Evolutionary conservation across 2,888 invertebrate genomes (phyloP).

Genomic region (Euzophera pinguis): DNA sequence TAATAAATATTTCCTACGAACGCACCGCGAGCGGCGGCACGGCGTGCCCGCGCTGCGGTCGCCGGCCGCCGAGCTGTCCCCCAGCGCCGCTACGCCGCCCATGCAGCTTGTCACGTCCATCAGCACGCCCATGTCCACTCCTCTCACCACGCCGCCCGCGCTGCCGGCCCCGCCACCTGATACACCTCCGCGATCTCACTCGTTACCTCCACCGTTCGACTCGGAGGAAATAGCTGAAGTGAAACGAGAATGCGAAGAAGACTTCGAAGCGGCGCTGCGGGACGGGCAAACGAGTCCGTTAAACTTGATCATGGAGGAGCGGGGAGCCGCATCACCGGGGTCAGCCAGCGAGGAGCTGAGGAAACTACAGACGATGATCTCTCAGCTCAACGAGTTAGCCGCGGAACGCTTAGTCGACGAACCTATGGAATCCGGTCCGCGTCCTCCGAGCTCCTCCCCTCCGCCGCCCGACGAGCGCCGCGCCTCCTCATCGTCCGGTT

Average conservation of each 20-base stretch:
- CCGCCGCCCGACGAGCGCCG: conserved; percentile 73
- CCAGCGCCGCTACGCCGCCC: conserved; percentile 59
- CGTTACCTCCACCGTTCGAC: conserved; percentile 56
- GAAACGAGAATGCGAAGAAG: conserved; percentile 77
- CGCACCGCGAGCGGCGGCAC: conserved; percentile 96
- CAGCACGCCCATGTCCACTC: conserved; percentile 79
- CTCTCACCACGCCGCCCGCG: conserved; percentile 81
- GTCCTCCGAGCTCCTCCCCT: conserved; percentile 59
- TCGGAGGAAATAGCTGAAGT: conserved; percentile 60
- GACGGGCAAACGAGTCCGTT: conserved; percentile 87
- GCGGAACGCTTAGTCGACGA: conserved; percentile 71
- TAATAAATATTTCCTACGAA: conserved; percentile 94
- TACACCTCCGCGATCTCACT: conserved; percentile 60
- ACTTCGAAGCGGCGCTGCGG: conserved; percentile 62
- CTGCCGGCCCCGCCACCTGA: conserved; percentile 88
- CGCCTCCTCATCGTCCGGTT: conserved; percentile 81
- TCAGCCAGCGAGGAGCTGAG: conserved; percentile 91
- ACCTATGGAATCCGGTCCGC: conserved; percentile 44
- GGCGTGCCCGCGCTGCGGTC: conserved; percentile 82
- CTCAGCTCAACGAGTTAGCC: conserved; percentile 91
- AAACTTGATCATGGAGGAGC: conserved; percentile 86
- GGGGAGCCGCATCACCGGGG: conserved; percentile 77
- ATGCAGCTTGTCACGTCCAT: conserved; percentile 22
- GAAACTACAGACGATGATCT: conserved; percentile 94
- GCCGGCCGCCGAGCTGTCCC: conserved; percentile 72